phyloP scores from a whole-genome alignment of 1,140 invertebrate species.

The Cotesia glomerata region DNA sequence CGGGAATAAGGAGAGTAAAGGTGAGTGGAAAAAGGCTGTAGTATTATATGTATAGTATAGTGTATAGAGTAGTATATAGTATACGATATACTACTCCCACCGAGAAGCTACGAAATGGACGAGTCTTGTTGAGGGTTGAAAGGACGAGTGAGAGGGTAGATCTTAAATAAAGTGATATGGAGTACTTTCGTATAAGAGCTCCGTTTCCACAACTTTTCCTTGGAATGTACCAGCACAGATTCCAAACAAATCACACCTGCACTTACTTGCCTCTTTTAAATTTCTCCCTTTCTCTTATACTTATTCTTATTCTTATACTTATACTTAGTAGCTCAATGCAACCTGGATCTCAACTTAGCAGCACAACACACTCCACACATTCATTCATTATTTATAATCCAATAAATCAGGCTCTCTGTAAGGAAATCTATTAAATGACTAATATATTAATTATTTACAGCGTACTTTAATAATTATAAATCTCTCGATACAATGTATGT shows the following conservation, averaged over 20 bases:
- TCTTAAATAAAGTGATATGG: slow-evolving; percentile 67
- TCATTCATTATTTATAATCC: too few relatives aligned
- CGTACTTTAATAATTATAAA: too few relatives aligned
- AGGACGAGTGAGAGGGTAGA: slow-evolving; percentile 63
- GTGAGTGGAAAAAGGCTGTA: slow-evolving; percentile 8
- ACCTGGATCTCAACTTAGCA: too few relatives aligned
- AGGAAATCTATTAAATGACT: too few relatives aligned
- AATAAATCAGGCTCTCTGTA: too few relatives aligned
- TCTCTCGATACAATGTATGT: too few relatives aligned
- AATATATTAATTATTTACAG: too few relatives aligned
- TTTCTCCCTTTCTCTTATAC: not conserved
- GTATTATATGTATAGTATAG: too few relatives aligned
- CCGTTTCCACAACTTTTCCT: slow-evolving; percentile 51
- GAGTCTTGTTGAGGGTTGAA: slow-evolving; percentile 64
- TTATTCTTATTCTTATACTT: not conserved
- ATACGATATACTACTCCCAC: slow-evolving; percentile 26
- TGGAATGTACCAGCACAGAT: slow-evolving; percentile 10
- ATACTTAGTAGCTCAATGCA: not conserved
- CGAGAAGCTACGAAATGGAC: slow-evolving; percentile 59
- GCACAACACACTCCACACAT: too few relatives aligned
- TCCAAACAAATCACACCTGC: not conserved
- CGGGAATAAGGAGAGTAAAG: not conserved
- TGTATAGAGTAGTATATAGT: slow-evolving; percentile 10
- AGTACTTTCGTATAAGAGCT: slow-evolving; percentile 66
- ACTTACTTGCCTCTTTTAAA: not conserved